Conservation (phyloP, 2,797 vertebrate genomes). For the Anabacerthia variegaticeps region DNA sequence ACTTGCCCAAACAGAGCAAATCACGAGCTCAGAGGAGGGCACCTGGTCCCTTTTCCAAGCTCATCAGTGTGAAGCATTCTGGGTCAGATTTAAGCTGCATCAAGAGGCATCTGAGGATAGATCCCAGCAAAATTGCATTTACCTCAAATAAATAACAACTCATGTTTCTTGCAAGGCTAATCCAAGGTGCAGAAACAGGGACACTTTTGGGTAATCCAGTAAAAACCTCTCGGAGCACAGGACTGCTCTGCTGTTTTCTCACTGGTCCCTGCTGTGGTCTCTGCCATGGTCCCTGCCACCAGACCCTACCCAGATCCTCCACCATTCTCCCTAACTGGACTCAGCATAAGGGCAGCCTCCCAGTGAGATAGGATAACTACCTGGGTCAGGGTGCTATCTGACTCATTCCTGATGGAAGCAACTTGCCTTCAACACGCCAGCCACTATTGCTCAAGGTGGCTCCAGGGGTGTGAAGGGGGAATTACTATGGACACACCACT, state of each 20-base stretch:
- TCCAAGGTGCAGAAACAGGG: neutral
- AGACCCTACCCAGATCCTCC: neutral
- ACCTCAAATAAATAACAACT: neutral
- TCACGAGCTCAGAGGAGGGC: neutral
- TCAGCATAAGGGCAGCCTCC: neutral
- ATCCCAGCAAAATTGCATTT: neutral
- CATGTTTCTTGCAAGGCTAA: neutral
- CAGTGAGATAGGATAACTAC: neutral
- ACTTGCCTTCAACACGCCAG: neutral
- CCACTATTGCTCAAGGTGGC: rapidly evolving
- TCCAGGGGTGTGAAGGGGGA: neutral
- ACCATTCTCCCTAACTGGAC: neutral
- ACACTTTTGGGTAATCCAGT: neutral
- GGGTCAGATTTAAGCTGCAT: neutral
- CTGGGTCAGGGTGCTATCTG: neutral
- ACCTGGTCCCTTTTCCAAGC: neutral
- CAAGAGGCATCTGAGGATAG: neutral
- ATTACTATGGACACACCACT: neutral
- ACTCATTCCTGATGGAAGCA: neutral
- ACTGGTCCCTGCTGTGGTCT: neutral
- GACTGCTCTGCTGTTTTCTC: neutral
- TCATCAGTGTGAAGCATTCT: neutral
- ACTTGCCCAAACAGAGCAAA: neutral
- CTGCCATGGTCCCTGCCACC: neutral
- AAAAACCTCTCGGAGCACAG: neutral